A percentile compares a stretch with the other conserved stretches of the same genome.
Conservation (phyloP, 2,797 vertebrate species). For the Cichlasoma orientale region DNA sequence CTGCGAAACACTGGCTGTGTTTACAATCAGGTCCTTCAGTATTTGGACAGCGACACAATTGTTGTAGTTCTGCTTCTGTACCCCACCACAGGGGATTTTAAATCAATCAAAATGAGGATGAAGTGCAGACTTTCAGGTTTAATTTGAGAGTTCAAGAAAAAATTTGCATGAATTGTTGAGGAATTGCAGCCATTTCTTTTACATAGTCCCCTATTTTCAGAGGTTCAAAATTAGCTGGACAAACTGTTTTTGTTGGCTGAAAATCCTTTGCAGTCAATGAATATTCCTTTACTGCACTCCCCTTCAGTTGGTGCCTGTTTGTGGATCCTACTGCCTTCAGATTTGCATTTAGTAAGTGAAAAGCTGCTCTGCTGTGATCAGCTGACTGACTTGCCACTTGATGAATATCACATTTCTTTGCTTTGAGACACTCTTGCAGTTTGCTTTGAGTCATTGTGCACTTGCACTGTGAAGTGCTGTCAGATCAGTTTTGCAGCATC, state of each 20-base stretch:
- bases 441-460: neutral
- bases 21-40: neutral
- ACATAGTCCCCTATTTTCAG: neutral
- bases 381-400: neutral
- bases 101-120: accelerated
- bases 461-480: neutral
- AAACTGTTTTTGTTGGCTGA: neutral
- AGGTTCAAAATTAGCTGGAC: neutral
- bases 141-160: neutral
- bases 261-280: neutral
- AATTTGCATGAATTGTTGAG: neutral
- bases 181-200: neutral
- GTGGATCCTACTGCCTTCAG: neutral
- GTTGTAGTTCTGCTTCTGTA: neutral
- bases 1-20: neutral
- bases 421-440: neutral
- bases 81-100: neutral
- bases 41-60: neutral
- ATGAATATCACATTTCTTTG: neutral
- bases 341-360: neutral
- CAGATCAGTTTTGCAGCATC: neutral
- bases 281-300: neutral
- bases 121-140: neutral
- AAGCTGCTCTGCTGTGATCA: neutral
- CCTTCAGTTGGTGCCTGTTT: neutral